phyloP scores from a whole-genome alignment of 2,113 vertebrate species.

The Prochilodus magdalenae region DNA sequence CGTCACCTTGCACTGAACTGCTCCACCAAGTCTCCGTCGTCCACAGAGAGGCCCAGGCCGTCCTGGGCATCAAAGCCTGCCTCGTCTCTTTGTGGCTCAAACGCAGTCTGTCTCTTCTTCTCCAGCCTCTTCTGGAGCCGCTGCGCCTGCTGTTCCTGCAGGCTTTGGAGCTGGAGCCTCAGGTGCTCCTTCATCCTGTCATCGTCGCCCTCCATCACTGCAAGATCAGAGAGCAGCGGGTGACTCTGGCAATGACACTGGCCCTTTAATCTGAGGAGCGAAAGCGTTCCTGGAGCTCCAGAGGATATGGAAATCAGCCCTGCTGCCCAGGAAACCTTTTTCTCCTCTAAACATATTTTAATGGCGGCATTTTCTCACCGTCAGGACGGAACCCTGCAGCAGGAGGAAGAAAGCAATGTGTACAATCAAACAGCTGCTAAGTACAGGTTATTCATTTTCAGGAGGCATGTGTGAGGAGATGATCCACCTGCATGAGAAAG shows the following conservation, averaged over 20 bases:
- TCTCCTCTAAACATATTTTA: too few relatives aligned
- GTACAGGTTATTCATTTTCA: too few relatives aligned
- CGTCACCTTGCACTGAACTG: slow-evolving; percentile 73
- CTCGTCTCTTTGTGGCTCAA: slow-evolving; percentile 37
- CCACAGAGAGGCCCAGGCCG: slow-evolving; percentile 69
- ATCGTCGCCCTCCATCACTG: slow-evolving; percentile 71
- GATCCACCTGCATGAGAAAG: too few relatives aligned
- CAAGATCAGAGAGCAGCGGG: background rate
- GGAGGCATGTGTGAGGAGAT: too few relatives aligned
- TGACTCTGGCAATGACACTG: background rate
- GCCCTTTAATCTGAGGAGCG: too few relatives aligned
- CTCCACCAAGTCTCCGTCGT: slow-evolving; percentile 46
- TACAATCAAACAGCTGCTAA: too few relatives aligned
- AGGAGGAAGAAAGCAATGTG: too few relatives aligned
- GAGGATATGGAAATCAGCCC: too few relatives aligned
- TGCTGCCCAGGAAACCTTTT: too few relatives aligned
- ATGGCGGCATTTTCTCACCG: too few relatives aligned
- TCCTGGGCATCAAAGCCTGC: slow-evolving; percentile 33
- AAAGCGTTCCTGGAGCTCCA: too few relatives aligned
- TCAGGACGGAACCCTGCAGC: too few relatives aligned
- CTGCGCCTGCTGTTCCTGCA: slow-evolving; percentile 87
- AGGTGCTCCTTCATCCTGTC: slow-evolving; percentile 69
- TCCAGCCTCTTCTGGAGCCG: slow-evolving; percentile 75
- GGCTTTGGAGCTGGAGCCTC: slow-evolving; percentile 84
- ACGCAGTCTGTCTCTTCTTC: slow-evolving; percentile 61